Percentiles rank a stretch among this genome's conserved stretches.
phyloP scores from a whole-genome alignment of 2,888 invertebrate genomes.

The Unio delphinus region DNA sequence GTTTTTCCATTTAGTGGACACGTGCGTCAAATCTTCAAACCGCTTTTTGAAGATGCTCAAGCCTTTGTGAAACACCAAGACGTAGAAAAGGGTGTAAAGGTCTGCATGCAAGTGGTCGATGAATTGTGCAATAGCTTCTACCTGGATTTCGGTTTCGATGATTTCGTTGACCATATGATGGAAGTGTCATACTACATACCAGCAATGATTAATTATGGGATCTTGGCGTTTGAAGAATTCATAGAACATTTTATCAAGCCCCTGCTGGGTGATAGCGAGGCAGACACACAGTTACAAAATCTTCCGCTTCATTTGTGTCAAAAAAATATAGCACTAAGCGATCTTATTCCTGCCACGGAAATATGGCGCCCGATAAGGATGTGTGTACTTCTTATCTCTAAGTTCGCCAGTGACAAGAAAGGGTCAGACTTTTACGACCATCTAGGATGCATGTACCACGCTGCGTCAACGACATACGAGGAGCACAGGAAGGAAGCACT shows the following conservation, averaged over 20 bases:
- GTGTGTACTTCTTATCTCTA: slow-evolving; percentile 41
- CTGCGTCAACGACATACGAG: slow-evolving; percentile 36
- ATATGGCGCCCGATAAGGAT: slow-evolving; percentile 49
- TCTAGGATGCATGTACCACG: slow-evolving; percentile 45
- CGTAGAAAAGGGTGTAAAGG: slow-evolving; percentile 27
- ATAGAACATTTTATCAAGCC: slow-evolving; percentile 47
- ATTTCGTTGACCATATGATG: slow-evolving; percentile 36
- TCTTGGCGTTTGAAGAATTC: slow-evolving; percentile 41
- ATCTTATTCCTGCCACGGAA: slow-evolving; percentile 38
- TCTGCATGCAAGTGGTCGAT: slow-evolving; percentile 29
- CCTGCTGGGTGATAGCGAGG: slow-evolving; percentile 37
- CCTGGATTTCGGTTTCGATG: slow-evolving; percentile 43
- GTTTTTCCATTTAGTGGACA: slow-evolving; percentile 45
- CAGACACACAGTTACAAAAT: slow-evolving; percentile 35
- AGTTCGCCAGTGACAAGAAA: slow-evolving; percentile 35
- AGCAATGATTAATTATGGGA: slow-evolving; percentile 32
- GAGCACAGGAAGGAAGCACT: slow-evolving; percentile 33
- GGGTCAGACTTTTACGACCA: slow-evolving; percentile 44
- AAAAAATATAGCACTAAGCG: slow-evolving; percentile 44
- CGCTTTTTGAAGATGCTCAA: slow-evolving; percentile 33
- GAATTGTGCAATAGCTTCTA: slow-evolving; percentile 45
- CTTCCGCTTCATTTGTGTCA: slow-evolving; percentile 41
- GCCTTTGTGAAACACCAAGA: slow-evolving; percentile 26
- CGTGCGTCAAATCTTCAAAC: slow-evolving; percentile 32
- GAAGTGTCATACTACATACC: slow-evolving; percentile 31